A percentile compares a stretch with the other conserved stretches of the same genome.
Conservation (phyloP, 2,113 vertebrate species). For the Arenaria interpres region DNA sequence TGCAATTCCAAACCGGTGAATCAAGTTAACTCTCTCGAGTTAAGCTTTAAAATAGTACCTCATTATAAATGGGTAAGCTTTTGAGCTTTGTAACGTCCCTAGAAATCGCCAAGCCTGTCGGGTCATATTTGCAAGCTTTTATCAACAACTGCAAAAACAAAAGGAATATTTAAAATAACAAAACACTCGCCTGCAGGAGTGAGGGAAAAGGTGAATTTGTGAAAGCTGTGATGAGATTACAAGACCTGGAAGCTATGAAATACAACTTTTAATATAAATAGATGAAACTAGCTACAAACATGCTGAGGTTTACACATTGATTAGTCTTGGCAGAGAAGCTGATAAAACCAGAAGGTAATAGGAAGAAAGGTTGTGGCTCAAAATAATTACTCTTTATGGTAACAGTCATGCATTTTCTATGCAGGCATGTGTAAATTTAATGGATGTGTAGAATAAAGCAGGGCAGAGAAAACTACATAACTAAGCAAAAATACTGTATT, state of each 20-base stretch:
- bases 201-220: background rate
- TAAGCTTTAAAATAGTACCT: background rate
- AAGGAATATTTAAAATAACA: background rate
- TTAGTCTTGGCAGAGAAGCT: background rate
- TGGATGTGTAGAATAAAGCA: background rate
- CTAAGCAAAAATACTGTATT: background rate
- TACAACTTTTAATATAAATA: background rate
- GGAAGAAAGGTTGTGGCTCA: conserved; percentile 7
- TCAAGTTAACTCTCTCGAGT: background rate
- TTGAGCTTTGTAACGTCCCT: background rate
- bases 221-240: background rate
- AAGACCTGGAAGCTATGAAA: background rate
- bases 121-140: background rate
- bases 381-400: background rate
- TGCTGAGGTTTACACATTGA: background rate
- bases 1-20: background rate
- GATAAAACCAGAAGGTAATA: background rate
- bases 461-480: background rate
- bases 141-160: background rate
- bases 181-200: background rate
- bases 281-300: background rate
- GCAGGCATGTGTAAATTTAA: background rate
- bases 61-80: background rate
- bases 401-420: background rate
- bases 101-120: background rate